Evolutionary conservation across 2,113 vertebrate genomes (phyloP).

Genomic region (Hippotragus niger): DNA sequence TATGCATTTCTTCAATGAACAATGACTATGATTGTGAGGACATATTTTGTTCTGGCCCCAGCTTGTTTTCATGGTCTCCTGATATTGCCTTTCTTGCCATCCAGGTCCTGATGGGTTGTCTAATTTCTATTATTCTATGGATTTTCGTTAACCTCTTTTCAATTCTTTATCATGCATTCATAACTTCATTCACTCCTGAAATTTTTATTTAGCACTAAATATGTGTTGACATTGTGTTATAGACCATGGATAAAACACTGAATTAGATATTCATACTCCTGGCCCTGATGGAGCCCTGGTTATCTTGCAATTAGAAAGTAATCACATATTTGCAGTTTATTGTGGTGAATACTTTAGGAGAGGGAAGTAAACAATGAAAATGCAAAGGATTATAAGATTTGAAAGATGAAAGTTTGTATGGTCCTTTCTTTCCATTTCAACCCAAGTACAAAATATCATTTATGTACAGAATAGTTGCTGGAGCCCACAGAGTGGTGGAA

Average conservation of each 20-base stretch:
- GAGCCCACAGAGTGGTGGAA: not conserved
- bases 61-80: not conserved
- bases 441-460: not conserved
- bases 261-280: not conserved
- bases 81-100: not conserved
- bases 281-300: not conserved
- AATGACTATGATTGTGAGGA: not conserved
- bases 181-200: not conserved
- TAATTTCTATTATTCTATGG: not conserved
- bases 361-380: not conserved
- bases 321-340: not conserved
- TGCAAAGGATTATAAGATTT: not conserved
- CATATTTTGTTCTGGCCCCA: not conserved
- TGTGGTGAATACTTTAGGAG: not conserved
- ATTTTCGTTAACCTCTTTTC: not conserved
- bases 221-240: not conserved
- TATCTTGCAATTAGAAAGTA: not conserved
- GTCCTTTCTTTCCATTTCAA: not conserved
- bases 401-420: not conserved
- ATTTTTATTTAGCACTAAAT: slow-evolving; percentile 27
- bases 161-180: not conserved
- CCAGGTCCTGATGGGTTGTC: not conserved
- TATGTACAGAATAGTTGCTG: not conserved
- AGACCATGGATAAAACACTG: not conserved
- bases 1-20: not conserved